Evolutionary conservation across 1,140 invertebrate genomes (phyloP), one percentile per base, ranked within the genome.

Genomic region (Vanessa atalanta): DNA sequence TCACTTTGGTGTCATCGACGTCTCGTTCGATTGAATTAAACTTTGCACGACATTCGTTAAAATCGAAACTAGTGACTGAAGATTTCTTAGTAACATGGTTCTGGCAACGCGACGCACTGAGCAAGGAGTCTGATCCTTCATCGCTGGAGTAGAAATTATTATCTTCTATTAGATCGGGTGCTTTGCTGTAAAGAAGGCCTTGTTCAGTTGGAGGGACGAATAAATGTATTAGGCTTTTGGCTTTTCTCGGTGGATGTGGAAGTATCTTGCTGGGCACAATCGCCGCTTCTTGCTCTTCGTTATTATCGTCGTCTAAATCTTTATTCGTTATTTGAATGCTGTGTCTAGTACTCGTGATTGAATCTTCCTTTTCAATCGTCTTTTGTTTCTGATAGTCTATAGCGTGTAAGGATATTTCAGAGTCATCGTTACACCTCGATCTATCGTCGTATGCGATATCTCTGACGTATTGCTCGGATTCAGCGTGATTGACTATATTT

Each of bases 401-500:
- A 5, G 13, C 55, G 57, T 87, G 86, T 2, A 89, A 61, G 0
- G 85, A 86, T n/a, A 88, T 86, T 84, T 93, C 91, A 15, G 90
- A 91, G 51, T 86, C 89, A 65, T 89, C 83, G 55, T 90, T 91
- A 53, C 82, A 88, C 74, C 84, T 79, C 82, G 93, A 87, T 68
- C 84, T 85, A 75, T 88, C 73, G 83, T 93, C 79, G 89, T 94
- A 61, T 85, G 84, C 92, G 83, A 79, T 84, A 48, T 93, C 90
- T 86, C 71, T 74, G 11, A 93, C 91, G 76, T 94, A 95, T 79
- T 96, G 94, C 82, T 97, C 95, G 1, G 94, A 95, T 92, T 97
- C 96, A 0, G 96, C 97, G 72, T 97, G 96, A 83, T 97, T 97
- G 0, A 97, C 96, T 65, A 97, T 97, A 78, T 97, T 97, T 78